These are phyloP conservation scores for Drosophila nebulosa DNA, from an alignment of 1,140 invertebrate species.

Conservation along the genomic window DNA sequence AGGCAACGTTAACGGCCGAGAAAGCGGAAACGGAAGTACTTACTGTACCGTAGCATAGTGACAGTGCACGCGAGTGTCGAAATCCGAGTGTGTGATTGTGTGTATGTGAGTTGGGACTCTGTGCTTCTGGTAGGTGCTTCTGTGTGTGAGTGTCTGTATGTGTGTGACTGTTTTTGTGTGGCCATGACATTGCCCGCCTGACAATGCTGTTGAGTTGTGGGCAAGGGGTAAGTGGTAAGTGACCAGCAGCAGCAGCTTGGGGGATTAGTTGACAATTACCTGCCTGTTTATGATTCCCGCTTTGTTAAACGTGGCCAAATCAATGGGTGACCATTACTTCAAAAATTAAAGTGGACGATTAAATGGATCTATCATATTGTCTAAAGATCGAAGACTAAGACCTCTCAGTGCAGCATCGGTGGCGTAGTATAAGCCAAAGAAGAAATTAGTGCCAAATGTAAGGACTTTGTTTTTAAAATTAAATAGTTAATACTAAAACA, in stretches of 20 bases:
- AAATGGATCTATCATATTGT: too few relatives aligned
- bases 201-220: too few relatives aligned
- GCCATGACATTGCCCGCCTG: slow-evolving; percentile 26
- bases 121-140: not conserved
- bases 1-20: slow-evolving; percentile 34
- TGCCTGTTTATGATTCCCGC: not conserved
- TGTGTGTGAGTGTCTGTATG: slow-evolving; percentile 2
- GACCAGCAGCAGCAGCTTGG: not conserved
- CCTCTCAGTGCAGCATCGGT: too few relatives aligned
- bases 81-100: slow-evolving; percentile 16
- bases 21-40: slow-evolving; percentile 71
- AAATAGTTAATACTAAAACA: too few relatives aligned
- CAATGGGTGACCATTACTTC: not conserved
- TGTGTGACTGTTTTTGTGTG: not conserved
- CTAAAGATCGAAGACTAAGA: too few relatives aligned
- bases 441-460: too few relatives aligned
- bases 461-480: too few relatives aligned
- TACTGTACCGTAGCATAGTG: slow-evolving; percentile 15
- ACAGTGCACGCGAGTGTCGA: slow-evolving; percentile 15
- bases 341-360: too few relatives aligned
- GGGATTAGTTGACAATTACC: slow-evolving; percentile 4
- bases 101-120: not conserved
- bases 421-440: too few relatives aligned
- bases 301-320: not conserved
- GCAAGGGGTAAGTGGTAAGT: slow-evolving; percentile 17